These are phyloP conservation scores for Drosophila triauraria DNA, from an alignment of 1,140 invertebrate species.

Conservation along the genomic window DNA sequence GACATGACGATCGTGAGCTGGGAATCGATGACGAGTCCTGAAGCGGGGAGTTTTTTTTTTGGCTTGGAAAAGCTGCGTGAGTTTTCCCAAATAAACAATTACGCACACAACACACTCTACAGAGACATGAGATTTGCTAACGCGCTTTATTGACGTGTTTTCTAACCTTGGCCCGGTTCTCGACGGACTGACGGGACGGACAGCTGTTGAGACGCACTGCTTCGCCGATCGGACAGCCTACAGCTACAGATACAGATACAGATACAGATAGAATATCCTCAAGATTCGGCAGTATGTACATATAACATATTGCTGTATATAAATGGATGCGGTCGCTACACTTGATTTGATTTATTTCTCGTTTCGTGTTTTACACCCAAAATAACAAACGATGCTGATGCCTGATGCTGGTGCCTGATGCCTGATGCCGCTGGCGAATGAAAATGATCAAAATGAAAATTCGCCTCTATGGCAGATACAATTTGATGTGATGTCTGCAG, in stretches of 20 bases:
- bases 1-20: slow-evolving; percentile 61
- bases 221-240: slow-evolving; percentile 21
- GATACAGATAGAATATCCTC: slow-evolving; percentile 76
- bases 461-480: slow-evolving; percentile 59
- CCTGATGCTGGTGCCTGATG: neutral
- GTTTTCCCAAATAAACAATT: slow-evolving; percentile 43
- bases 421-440: slow-evolving; percentile 29
- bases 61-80: slow-evolving; percentile 44
- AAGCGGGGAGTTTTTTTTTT: slow-evolving; percentile 7
- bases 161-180: slow-evolving; percentile 84
- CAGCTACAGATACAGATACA: slow-evolving; percentile 25
- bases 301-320: slow-evolving; percentile 52
- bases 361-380: slow-evolving; percentile 82
- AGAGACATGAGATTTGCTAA: slow-evolving; percentile 49
- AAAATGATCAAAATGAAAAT: slow-evolving; percentile 75
- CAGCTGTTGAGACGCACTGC: slow-evolving; percentile 56
- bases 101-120: neutral
- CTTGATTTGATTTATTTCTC: slow-evolving; percentile 84
- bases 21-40: slow-evolving; percentile 54
- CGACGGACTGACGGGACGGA: slow-evolving; percentile 45
- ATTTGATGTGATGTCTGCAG: slow-evolving; percentile 61
- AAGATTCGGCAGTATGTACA: slow-evolving; percentile 62
- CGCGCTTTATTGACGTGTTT: slow-evolving; percentile 83
- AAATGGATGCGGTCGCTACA: slow-evolving; percentile 73
- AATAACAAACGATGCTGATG: slow-evolving; percentile 74